Base-by-base conservation (phyloP, 2,888 invertebrate genomes). In the Abscondita cerata region DNA sequence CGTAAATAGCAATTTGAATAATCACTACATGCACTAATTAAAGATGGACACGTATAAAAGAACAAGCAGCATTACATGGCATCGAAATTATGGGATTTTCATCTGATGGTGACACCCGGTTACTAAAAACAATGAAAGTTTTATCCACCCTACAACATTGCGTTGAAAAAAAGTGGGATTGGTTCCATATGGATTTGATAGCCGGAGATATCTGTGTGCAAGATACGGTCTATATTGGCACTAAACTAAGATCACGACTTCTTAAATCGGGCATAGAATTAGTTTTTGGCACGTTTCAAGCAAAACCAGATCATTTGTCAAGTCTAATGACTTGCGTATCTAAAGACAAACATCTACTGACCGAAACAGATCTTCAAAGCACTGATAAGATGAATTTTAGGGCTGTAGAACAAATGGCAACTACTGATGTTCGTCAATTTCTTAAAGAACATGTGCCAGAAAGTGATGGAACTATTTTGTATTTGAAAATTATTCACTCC, bases 381-480 rank as follows among this genome's bases (percentile, higher is more conserved):
- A 31, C 59, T 33, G 71, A 72, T 33, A 70, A 70, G 59, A 71
- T 73, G 71, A 73, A 72, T 59, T 73, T 67, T 41, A 48, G 15
- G 46, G 66, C 72, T 5, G 68, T 67, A 4, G 62, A 68, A 19
- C 69, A 68, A 68, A 68, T 72, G 38, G 67, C 61, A 56, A 51
- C 71, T 52, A 55, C 60, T 16, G 63, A 66, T 59, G 55, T 72
- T 36, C 57, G 46, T 19, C 50, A 56, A 16, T 33, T 70, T 31
- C 46, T 71, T 31, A 50, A 64, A 61, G 16, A 64, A 19, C 33
- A 71, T 20, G 62, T 70, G 13, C 64, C 68, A 38, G 60, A 62
- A 11, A 71, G 67, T 31, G 55, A 68, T 44, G 71, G 63, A 11
- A 73, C 70, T 8, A 52, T 63, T 50, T 12, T 61, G 2, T 72